Conservation (phyloP, 2,113 vertebrate species). For the Mobula birostris region DNA sequence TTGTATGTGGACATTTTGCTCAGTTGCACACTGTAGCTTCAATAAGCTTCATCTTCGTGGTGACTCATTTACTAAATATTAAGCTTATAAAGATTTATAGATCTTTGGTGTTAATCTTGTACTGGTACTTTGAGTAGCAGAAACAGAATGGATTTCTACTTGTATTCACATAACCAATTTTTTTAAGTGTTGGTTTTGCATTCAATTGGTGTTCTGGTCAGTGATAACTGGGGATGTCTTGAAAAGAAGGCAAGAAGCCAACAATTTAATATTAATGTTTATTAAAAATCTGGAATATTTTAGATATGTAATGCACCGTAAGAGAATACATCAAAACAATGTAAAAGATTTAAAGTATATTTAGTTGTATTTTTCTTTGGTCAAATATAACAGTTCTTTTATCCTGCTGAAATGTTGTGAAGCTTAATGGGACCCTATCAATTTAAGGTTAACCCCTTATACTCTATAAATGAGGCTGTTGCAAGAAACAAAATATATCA, state of each 20-base stretch:
- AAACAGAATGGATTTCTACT: conserved; percentile 52
- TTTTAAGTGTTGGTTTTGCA: conserved; percentile 48
- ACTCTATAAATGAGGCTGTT: neutral
- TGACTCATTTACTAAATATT: conserved; percentile 53
- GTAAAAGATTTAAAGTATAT: conserved; percentile 35
- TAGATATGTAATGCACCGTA: conserved; percentile 18
- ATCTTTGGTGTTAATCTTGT: conserved; percentile 60
- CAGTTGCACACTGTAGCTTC: conserved; percentile 44
- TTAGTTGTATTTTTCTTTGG: conserved; percentile 38
- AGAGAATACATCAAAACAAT: conserved; percentile 27
- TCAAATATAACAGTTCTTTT: conserved; percentile 32
- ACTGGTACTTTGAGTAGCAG: conserved; percentile 75
- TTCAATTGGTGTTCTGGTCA: conserved; percentile 41
- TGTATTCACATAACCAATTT: conserved; percentile 45
- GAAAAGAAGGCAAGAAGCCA: conserved; percentile 50
- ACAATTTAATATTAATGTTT: conserved; percentile 54
- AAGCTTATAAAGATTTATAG: conserved; percentile 49
- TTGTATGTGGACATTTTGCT: conserved; percentile 46
- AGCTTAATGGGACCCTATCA: neutral
- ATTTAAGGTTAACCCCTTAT: conserved; percentile 31
- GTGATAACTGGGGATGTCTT: conserved; percentile 48
- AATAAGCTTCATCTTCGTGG: conserved; percentile 46
- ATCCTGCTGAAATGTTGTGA: neutral
- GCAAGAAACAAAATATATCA: neutral
- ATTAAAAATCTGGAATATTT: conserved; percentile 34